phyloP scores from a whole-genome alignment of 2,797 vertebrate genomes.

The Moxostoma hubbsi region DNA sequence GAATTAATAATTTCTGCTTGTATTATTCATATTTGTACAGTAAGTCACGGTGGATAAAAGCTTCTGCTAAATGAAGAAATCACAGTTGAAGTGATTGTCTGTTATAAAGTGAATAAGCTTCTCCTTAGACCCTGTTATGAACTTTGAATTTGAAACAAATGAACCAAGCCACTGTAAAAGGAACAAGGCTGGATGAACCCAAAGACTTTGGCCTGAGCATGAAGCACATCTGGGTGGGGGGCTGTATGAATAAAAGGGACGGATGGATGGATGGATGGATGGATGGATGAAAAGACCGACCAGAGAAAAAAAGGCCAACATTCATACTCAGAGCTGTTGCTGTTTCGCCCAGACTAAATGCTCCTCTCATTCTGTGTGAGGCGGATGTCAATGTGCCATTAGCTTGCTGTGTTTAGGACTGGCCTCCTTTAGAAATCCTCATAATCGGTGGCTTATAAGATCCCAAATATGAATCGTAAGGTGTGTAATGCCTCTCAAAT shows the following conservation, averaged over 20 bases:
- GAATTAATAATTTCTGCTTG: no score
- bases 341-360: conserved; percentile 55
- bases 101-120: conserved; percentile 11
- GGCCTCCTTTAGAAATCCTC: conserved; percentile 51
- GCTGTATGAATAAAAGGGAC: conserved; percentile 7
- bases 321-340: conserved; percentile 52
- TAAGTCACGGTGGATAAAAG: no score
- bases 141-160: not conserved
- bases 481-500: conserved; percentile 15
- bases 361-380: conserved; percentile 66
- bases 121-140: conserved; percentile 1
- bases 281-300: conserved; percentile 44
- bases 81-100: not conserved
- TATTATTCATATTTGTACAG: no score
- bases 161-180: conserved; percentile 1
- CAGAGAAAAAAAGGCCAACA: conserved; percentile 51
- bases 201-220: conserved; percentile 46
- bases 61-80: no score
- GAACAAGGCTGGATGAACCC: conserved; percentile 23
- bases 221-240: conserved; percentile 49
- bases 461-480: conserved; percentile 48
- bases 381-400: conserved; percentile 56
- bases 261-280: conserved; percentile 35
- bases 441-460: conserved; percentile 32
- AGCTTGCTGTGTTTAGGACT: conserved; percentile 35